Base-by-base conservation (phyloP, 2,797 vertebrate species). In the Malacoctenus gilli region DNA sequence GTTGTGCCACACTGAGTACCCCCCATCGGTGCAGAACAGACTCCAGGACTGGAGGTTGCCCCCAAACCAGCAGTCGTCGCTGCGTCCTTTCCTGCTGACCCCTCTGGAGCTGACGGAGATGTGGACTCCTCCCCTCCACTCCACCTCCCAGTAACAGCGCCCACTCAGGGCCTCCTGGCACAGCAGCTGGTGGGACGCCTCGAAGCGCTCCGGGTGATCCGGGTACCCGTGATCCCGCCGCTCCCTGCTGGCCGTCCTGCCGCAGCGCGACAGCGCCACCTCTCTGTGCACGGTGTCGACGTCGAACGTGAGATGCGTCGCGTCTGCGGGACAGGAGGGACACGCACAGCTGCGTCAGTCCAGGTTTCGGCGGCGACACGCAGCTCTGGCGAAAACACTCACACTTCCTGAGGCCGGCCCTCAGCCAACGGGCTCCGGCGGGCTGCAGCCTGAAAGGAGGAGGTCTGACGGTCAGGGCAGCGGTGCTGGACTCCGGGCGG, bases 111-210 rank as follows among this genome's bases (percentile, higher is more conserved):
- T 36, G 41, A 62, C 28, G 2, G 59, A 35, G 0, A 69, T 1
- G 4, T 69, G 35, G 7, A 69, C 52, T 4, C 36, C 36, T 1
- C 59, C 59, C 0, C 3, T 22, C 68, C 68, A 71, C 21, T 64
- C 48, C 1, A 63, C 67, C 41, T 69, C 59, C 67, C 67, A 69
- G 59, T 62, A 70, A 31, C 48, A 58, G 20, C 68, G 55, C 9
- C 59, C 4, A 2, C 21, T 63, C 54, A 70, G 13, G 14, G 4
- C 12, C 0, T n/a, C 3, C 5, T 28, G 28, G 23, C 68, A 55
- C 43, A 71, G 68, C 2, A 65, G 32, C 60, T 71, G 68, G 21
- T 43, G 44, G 54, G 55, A 65, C 37, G 50, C 56, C 28, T 55
- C 39, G 2, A 71, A 71, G 5, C 68, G 16, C 0, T 55, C 60